Base-by-base conservation (phyloP, 2,113 vertebrate species). In the Triplophysa dalaica region DNA sequence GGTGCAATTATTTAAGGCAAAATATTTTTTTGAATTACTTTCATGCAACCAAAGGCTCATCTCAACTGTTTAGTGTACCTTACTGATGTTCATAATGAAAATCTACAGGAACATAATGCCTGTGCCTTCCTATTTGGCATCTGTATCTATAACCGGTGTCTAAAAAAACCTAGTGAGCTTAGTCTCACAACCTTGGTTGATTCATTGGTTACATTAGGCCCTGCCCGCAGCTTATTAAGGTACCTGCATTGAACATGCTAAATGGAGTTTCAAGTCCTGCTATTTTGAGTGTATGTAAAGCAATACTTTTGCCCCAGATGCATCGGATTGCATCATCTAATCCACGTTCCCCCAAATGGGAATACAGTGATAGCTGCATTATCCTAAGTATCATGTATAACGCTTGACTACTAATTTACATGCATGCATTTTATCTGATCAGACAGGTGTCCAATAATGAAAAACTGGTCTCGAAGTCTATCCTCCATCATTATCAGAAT, bases 131-230 rank as follows among this genome's bases (percentile, higher is more conserved):
- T 74, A 74, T 43, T 21, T 74, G 70, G n/a, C 29, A 43, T 74
- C 14, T 74, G 54, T 61, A 73, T 73, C 70, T 43, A 73, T 73
- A 74, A 74, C 70, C 26, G 41, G 54, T 54, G 58, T 21, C 54
- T 54, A 74, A 74, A 74, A 33, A 61, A 43, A 29, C 13, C 24
- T 2, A 1, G 33, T 74, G 33, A 24, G 22, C 70, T 74, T 74
- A 74, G 22, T 38, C 70, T 74, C 70, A 60, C 6, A 38, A 6
- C 6, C 6, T 38, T 38, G 7, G 33, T 38, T 74, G 70, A 74
- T 74, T 74, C 38, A 74, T 74, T 61, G 54, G 54, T 14, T 24
- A 74, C 70, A 74, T 74, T 74, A 74, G 33, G 12, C 13, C 54
- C 33, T 24, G 21, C 54, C 61, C 7, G 54, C 19, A 33, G 41